These are phyloP conservation scores for Beaufortia kweichowensis DNA, from an alignment of 2,113 vertebrate genomes.

Conservation along the genomic window DNA sequence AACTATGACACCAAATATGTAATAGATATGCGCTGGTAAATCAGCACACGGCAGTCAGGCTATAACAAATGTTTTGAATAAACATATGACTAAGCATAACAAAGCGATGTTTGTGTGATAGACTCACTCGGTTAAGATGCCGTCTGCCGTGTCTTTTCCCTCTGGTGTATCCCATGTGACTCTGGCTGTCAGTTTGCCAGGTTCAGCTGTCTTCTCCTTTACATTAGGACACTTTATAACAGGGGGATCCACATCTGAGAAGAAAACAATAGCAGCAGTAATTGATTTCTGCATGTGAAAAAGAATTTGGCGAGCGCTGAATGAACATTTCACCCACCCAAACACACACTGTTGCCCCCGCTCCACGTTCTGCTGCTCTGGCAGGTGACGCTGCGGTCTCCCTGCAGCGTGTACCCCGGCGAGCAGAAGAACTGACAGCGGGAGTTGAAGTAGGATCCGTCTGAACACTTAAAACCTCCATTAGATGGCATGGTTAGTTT, in stretches of 20 bases:
- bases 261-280: not conserved
- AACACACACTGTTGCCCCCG: conserved; percentile 77
- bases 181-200: conserved; percentile 89
- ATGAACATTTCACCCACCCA: conserved; percentile 75
- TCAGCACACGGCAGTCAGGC: too few species aligned
- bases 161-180: conserved; percentile 95
- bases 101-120: not conserved
- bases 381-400: conserved; percentile 82
- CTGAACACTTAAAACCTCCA: conserved; percentile 90
- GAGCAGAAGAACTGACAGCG: conserved; percentile 94
- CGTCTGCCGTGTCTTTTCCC: conserved; percentile 92
- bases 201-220: conserved; percentile 91
- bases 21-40: too few species aligned
- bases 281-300: not conserved
- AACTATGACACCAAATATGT: too few species aligned
- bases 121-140: conserved; percentile 96
- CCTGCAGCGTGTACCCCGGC: conserved; percentile 87
- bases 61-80: not conserved
- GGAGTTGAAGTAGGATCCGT: conserved; percentile 94
- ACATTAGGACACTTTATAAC: conserved; percentile 92
- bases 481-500: conserved; percentile 84
- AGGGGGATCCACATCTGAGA: conserved; percentile 85
- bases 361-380: conserved; percentile 88
- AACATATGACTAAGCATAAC: not conserved
- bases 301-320: too few species aligned